Percentiles rank a stretch among this genome's conserved stretches.
Conservation (phyloP, 2,888 invertebrate genomes). For the Aphodius sticticus region DNA sequence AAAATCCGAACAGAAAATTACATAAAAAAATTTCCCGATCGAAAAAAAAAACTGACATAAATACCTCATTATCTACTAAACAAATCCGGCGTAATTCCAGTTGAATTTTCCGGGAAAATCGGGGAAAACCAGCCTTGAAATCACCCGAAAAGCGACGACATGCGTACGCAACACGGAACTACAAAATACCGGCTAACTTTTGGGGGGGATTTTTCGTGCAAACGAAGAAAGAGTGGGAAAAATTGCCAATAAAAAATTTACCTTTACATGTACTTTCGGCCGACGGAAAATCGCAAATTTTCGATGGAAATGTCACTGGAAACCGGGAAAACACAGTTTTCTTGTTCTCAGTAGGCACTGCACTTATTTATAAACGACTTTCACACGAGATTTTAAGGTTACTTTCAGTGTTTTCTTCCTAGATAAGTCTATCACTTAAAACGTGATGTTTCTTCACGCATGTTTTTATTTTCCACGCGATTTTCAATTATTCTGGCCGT, state of each 20-base stretch:
- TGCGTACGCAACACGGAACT: background rate
- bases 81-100: background rate
- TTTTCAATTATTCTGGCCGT: too few species aligned
- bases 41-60: background rate
- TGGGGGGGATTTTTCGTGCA: background rate
- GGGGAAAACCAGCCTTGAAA: background rate
- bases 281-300: background rate
- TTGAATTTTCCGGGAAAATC: background rate
- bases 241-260: background rate
- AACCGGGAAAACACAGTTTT: background rate
- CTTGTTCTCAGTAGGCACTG: background rate
- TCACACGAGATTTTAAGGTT: background rate
- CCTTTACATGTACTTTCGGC: background rate
- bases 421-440: background rate
- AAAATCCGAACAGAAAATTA: background rate
- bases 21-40: background rate
- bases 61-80: background rate
- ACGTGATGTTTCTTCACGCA: background rate
- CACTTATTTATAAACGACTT: too few species aligned
- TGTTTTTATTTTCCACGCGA: too few species aligned
- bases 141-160: background rate
- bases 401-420: background rate
- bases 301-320: background rate
- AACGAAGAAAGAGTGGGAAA: background rate
- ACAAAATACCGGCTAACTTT: background rate